Evolutionary conservation across 2,797 vertebrate genomes (phyloP), one percentile per base, ranked within the genome.

Genomic region (Gallirallus australis): DNA sequence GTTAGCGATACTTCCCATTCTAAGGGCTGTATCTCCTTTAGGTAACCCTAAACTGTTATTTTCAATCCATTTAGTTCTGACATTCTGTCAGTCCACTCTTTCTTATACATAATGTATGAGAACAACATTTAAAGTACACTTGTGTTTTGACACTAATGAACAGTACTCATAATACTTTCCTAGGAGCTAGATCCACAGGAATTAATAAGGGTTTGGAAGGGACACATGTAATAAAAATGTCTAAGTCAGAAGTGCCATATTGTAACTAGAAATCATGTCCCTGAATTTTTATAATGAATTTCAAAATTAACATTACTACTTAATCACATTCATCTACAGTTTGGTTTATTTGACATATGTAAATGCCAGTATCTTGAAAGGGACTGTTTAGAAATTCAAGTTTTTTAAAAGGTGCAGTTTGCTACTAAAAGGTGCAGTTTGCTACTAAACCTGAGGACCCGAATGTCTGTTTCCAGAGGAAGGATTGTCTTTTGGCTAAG

Each of bases 111-210:
- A 92, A 78, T 86, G n/a, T 35, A 76, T 84, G 70, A 82, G 80
- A 63, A 90, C 23, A 82, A 64, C 90, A 86, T 82, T 77, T 82
- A 66, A 87, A 90, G n/a, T 54, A 63, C 31, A 31, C 28, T 70
- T 82, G 33, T 85, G 39, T 89, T 93, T 96, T 95, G 86, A 90
- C 83, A 77, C 28, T 94, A 83, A 92, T 92, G 81, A 95, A 68
- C 57, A 73, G 31, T 82, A n/a, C n/a, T 88, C 68, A 17, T 31
- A 70, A 54, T 66, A 27, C 30, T 73, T 96, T 90, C 87, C 68
- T 71, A 54, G 56, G 17, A 87, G 45, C 63, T 89, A 66, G 76
- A 80, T 35, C 52, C 2, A 0, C 56, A 85, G 79, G 28, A 87
- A 61, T 76, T 12, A 92, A 73, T 94, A 91, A 80, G 3, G 1